phyloP scores from a whole-genome alignment of 2,113 vertebrate genomes.

The Hippocampus barbouri region DNA sequence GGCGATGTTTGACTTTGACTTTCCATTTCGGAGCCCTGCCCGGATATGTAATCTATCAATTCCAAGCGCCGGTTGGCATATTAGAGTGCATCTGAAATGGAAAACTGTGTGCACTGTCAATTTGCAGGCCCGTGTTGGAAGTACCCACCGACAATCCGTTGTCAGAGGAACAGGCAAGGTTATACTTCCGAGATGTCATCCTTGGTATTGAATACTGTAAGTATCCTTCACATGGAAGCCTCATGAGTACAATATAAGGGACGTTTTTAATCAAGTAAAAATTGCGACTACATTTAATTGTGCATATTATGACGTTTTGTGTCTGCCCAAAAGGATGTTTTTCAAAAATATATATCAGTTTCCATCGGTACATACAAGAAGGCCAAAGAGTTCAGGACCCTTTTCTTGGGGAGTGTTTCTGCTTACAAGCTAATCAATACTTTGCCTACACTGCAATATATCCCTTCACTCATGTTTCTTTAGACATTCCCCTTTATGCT shows the following conservation, averaged over 20 bases:
- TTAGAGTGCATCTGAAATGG: background rate
- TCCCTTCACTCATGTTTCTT: slow-evolving; percentile 1
- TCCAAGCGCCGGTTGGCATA: background rate
- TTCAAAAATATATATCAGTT: background rate
- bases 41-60: background rate
- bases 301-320: no score
- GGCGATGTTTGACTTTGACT: background rate
- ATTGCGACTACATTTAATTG: no score
- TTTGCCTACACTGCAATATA: slow-evolving; percentile 8
- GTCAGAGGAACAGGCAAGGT: slow-evolving; percentile 84
- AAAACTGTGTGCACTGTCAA: background rate
- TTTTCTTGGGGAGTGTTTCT: background rate
- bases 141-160: slow-evolving; percentile 86
- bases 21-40: background rate
- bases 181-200: slow-evolving; percentile 91
- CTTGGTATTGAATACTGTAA: slow-evolving; percentile 96
- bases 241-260: background rate
- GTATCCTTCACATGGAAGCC: slow-evolving; percentile 49
- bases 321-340: no score
- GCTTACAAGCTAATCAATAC: slow-evolving; percentile 18
- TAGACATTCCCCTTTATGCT: slow-evolving; percentile 20
- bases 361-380: slow-evolving; percentile 4
- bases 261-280: no score
- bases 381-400: slow-evolving; percentile 15
- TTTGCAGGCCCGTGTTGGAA: slow-evolving; percentile 89